A percentile compares a stretch with the other conserved stretches of the same genome.
phyloP scores from a whole-genome alignment of 2,797 vertebrate genomes.

The Percopsis omiscomaycus region DNA sequence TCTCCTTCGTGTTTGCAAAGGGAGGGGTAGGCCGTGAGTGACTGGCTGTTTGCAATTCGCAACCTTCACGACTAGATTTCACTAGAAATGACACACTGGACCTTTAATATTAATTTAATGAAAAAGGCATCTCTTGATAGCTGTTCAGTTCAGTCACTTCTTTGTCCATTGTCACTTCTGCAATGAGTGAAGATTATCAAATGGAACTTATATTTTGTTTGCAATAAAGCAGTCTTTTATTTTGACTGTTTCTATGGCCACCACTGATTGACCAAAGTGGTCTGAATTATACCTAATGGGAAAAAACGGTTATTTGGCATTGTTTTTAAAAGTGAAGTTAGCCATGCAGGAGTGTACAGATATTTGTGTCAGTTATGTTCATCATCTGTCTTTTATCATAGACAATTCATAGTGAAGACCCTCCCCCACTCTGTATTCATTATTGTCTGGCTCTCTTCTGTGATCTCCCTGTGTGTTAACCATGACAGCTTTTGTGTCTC shows the following conservation, averaged over 20 bases:
- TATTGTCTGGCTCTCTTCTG: constrained; percentile 47
- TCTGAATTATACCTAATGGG: constrained; percentile 42
- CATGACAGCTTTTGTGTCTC: constrained; percentile 74
- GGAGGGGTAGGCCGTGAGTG: no score
- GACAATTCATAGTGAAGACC: constrained; percentile 28
- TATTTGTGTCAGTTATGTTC: constrained; percentile 46
- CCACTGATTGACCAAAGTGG: constrained; percentile 40
- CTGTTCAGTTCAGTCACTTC: constrained; percentile 1
- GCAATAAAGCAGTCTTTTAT: constrained; percentile 29
- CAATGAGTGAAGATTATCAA: no score
- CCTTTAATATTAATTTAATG: constrained; percentile 13
- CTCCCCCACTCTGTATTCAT: constrained; percentile 50
- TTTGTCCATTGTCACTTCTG: no score
- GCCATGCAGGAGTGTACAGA: constrained; percentile 18
- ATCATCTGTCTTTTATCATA: constrained; percentile 45
- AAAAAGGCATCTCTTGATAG: constrained; percentile 9
- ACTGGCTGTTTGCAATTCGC: no score
- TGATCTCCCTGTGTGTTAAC: constrained; percentile 69
- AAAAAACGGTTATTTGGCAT: constrained; percentile 28
- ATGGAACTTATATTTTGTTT: no score
- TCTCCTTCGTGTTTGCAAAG: no score
- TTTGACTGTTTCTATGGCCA: constrained; percentile 64
- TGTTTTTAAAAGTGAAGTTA: background rate
- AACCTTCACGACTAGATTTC: no score
- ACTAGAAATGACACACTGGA: no score